These are phyloP conservation scores for Scyliorhinus canicula DNA, from an alignment of 2,797 vertebrate species.

Conservation along the genomic window DNA sequence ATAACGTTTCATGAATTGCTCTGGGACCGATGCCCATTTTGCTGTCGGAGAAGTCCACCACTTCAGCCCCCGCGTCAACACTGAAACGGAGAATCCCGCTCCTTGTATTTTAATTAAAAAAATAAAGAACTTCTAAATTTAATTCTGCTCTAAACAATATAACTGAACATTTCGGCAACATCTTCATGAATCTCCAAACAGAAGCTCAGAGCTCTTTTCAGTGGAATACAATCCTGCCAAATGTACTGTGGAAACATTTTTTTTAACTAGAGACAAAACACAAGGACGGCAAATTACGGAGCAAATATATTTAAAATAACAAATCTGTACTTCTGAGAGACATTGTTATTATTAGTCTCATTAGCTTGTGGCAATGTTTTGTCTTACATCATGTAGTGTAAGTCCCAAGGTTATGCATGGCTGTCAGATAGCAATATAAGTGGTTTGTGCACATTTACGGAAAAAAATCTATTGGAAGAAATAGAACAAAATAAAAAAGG, in stretches of 20 bases:
- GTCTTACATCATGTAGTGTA: not conserved
- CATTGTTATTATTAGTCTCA: not conserved
- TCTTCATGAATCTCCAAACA: not conserved
- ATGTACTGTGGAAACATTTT: not conserved
- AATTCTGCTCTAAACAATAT: not conserved
- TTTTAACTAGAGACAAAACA: not conserved
- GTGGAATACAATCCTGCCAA: not conserved
- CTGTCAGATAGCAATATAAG: not conserved
- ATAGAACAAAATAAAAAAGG: constrained; percentile 48
- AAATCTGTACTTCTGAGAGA: not conserved
- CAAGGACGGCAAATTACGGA: not conserved
- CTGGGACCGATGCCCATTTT: too few species aligned
- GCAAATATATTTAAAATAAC: not conserved
- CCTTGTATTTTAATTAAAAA: not conserved
- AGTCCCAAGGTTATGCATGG: not conserved
- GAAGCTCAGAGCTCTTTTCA: not conserved
- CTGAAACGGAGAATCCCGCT: too few species aligned
- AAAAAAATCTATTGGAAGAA: not conserved
- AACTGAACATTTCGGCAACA: not conserved
- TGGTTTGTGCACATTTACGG: not conserved
- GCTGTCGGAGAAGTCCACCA: too few species aligned
- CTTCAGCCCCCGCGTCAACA: too few species aligned
- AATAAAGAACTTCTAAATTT: not conserved
- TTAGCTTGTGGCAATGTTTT: constrained; percentile 21
- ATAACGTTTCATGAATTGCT: too few species aligned